A percentile compares a stretch with the other conserved stretches of the same genome.
Conservation (phyloP, 2,797 vertebrate species). For the Rhincodon typus region DNA sequence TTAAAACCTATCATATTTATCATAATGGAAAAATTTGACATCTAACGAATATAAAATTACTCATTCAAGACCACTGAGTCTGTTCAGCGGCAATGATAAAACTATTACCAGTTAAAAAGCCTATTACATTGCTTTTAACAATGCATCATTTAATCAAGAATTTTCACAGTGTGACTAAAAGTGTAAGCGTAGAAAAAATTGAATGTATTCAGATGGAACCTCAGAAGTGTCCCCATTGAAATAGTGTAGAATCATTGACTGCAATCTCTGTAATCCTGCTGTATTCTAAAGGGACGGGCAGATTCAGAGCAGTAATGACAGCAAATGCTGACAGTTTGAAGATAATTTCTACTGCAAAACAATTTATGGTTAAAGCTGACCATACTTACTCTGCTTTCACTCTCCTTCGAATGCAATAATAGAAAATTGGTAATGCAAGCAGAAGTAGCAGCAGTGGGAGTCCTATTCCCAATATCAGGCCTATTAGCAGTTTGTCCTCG, state of each 20-base stretch:
- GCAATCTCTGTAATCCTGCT: no score
- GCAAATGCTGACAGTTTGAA: background rate
- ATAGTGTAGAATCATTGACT: background rate
- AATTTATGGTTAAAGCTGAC: background rate
- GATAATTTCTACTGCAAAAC: background rate
- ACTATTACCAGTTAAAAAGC: background rate
- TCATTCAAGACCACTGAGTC: background rate
- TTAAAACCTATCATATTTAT: background rate
- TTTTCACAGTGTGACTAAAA: background rate
- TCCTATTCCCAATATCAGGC: constrained; percentile 66
- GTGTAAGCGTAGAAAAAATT: background rate
- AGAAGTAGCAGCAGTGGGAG: constrained; percentile 66
- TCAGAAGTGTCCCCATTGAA: background rate
- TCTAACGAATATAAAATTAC: background rate
- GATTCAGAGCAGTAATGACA: no score
- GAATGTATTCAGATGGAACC: background rate
- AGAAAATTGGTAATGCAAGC: constrained; percentile 53
- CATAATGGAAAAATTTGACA: background rate
- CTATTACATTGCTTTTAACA: background rate
- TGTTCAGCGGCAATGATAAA: background rate
- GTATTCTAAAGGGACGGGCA: no score
- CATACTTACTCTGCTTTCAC: constrained; percentile 61
- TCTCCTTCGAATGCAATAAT: constrained; percentile 60
- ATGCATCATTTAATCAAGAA: background rate
- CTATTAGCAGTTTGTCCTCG: constrained; percentile 54